Evolutionary conservation across 2,113 vertebrate genomes (phyloP).

Genomic region (Melanostigma gelatinosum): DNA sequence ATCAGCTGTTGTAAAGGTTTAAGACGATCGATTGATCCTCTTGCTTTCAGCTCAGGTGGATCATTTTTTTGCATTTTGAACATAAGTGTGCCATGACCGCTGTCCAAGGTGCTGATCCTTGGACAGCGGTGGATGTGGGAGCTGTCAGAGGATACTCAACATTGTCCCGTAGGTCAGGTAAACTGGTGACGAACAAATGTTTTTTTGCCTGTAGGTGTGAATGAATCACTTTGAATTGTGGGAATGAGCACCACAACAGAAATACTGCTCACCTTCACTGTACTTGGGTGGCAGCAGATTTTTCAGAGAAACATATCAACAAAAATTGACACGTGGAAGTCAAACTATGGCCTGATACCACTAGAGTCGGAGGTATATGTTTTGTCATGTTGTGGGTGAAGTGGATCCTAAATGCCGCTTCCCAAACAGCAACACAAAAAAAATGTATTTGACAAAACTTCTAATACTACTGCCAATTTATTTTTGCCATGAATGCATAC

Average conservation of each 20-base stretch:
- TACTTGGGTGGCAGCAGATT: background rate
- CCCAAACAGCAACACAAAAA: background rate
- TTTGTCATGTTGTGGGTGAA: background rate
- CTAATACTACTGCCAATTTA: background rate
- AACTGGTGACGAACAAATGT: background rate
- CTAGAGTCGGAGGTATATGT: background rate
- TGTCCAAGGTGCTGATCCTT: constrained; percentile 74
- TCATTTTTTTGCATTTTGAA: constrained; percentile 31
- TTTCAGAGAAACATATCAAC: background rate
- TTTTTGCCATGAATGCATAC: background rate
- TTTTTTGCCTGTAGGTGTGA: background rate
- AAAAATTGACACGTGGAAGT: background rate
- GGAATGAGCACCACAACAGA: constrained; percentile 11
- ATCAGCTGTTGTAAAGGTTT: background rate
- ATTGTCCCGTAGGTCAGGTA: constrained; percentile 4
- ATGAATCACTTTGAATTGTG: background rate
- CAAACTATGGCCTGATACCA: background rate
- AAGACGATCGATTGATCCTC: background rate
- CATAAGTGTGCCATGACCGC: constrained; percentile 37
- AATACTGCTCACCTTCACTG: background rate
- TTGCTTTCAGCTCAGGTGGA: constrained; percentile 10
- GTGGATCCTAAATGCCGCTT: background rate
- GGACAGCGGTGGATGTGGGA: constrained; percentile 13
- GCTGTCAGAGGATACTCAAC: constrained; percentile 12
- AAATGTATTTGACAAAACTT: background rate